Base-by-base conservation (phyloP, 2,888 invertebrate species). In the Limnephilus lunatus region DNA sequence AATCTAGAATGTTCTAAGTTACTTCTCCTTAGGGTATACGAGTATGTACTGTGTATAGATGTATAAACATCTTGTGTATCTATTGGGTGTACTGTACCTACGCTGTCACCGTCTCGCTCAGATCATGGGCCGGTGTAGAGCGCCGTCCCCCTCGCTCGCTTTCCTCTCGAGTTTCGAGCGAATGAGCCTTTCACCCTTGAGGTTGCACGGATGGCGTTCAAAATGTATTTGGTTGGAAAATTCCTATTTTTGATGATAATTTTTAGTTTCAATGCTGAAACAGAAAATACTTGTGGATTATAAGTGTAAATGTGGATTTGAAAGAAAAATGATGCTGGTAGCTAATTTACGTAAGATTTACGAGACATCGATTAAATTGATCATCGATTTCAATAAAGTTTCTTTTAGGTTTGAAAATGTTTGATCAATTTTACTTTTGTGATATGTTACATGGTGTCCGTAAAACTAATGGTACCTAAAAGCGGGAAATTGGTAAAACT, bases 61-160 rank as follows among this genome's bases (percentile, higher is more conserved):
- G 15, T 48, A 48, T 48, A 48, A 48, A 48, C 9, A 48, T 48
- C 48, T 48, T 48, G 3, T 48, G 15, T 15, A 68, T n/a, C 68
- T 68, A 68, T 19, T 19, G 53, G 53, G 53, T 68, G 19, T 68
- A 68, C 53, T 68, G 25, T 68, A 9, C 15, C 48, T 48, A 48
- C 25, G 5, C 83, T 25, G 81, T 44, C n/a, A 11, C 35, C 80
- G n/a, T 91, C 91, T 81, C 85, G 31, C 88, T 91, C 91, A 92
- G 92, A 90, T 92, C 90, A 90, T 92, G 90, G 92, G 90, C 90
- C 44, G 81, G 86, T 95, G 95, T 94, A 94, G 94, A 94, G 94
- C 94, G 94, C 94, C 35, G 82, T 89, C 94, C 44, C 82, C 80
- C 92, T 91, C 81, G 53, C 93, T 86, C 93, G 68, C 92, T 82